Evolutionary conservation across 2,888 invertebrate species (phyloP).

Genomic region (Crocallis elinguaria): DNA sequence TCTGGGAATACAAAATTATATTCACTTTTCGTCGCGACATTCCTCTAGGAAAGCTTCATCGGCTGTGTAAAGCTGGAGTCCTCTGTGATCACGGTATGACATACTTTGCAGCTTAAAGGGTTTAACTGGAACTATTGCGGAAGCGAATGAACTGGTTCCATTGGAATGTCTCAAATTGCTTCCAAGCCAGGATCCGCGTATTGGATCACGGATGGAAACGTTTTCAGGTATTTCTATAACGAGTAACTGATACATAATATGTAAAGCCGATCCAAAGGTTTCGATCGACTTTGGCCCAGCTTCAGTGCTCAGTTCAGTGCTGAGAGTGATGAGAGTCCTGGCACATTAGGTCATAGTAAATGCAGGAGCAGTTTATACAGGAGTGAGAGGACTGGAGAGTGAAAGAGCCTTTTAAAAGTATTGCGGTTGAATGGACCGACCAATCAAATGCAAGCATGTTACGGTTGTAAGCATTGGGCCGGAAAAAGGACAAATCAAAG

Average conservation of each 20-base stretch:
- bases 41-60: neutral
- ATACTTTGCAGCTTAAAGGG: slow-evolving; percentile 18
- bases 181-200: slow-evolving; percentile 3
- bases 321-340: no score
- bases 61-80: neutral
- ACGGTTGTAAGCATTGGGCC: no score
- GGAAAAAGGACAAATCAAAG: no score
- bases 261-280: neutral
- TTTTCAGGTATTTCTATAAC: neutral
- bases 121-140: slow-evolving; percentile 9
- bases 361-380: no score
- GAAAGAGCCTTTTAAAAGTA: no score
- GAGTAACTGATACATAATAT: neutral
- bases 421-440: no score
- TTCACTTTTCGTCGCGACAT: neutral
- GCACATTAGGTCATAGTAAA: no score
- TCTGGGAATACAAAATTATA: neutral
- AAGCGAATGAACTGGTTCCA: neutral
- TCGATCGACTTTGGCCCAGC: no score
- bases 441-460: no score
- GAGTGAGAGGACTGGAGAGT: no score
- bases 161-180: slow-evolving; percentile 7
- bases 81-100: slow-evolving; percentile 2
- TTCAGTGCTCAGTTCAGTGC: no score
- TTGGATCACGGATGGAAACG: neutral